These are phyloP conservation scores for Takifugu rubripes DNA, from an alignment of 2,797 vertebrate species.

Conservation along the genomic window DNA sequence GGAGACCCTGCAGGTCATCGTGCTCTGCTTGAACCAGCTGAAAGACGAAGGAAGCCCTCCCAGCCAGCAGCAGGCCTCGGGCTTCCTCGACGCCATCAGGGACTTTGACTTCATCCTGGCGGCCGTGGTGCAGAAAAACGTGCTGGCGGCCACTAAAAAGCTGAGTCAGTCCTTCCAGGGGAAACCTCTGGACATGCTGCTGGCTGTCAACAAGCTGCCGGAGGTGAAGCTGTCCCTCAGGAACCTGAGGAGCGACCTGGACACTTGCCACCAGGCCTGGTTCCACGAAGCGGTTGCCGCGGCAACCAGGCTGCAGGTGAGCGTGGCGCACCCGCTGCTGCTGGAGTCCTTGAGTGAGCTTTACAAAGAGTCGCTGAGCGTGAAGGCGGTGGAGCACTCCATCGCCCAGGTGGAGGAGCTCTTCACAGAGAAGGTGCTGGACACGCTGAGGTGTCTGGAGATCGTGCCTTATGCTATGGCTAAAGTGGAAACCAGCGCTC, in stretches of 20 bases:
- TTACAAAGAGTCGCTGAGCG: conserved; percentile 73
- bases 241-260: conserved; percentile 62
- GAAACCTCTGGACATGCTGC: conserved; percentile 74
- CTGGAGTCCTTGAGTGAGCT: conserved; percentile 72
- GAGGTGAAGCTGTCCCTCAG: conserved; percentile 62
- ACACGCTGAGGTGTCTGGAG: conserved; percentile 78
- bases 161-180: conserved; percentile 75
- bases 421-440: conserved; percentile 71
- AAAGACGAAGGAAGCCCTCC: conserved; percentile 49
- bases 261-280: conserved; percentile 73
- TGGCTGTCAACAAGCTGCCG: conserved; percentile 65
- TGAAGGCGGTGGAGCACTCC: conserved; percentile 67
- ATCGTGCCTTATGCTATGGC: conserved; percentile 84
- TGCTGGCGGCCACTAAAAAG: conserved; percentile 64
- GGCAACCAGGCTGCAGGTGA: conserved; percentile 68
- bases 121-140: conserved; percentile 73
- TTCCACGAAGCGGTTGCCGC: conserved; percentile 73
- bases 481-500: conserved; percentile 73
- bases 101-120: conserved; percentile 79
- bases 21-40: conserved; percentile 72
- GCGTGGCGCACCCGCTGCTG: conserved; percentile 67
- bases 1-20: conserved; percentile 67
- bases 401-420: conserved; percentile 71
- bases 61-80: conserved; percentile 57
- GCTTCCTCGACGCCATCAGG: conserved; percentile 61